A percentile compares a stretch with the other conserved stretches of the same genome.
Conservation (phyloP, 2,797 vertebrate genomes). For the Sebastes hubbsi region DNA sequence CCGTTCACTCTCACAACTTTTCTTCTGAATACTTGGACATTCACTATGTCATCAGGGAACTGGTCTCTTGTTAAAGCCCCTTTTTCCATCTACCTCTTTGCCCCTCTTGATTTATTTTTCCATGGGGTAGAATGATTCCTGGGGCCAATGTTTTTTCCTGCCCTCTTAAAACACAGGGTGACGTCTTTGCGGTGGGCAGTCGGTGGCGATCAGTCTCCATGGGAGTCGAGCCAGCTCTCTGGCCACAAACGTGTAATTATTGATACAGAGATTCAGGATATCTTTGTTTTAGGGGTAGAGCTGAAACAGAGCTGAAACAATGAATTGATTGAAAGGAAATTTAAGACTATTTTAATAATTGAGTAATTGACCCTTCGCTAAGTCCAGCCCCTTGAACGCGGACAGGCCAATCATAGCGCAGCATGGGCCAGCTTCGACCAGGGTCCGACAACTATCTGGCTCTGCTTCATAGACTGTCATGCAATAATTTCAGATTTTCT, state of each 20-base stretch:
- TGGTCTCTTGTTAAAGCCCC: slow-evolving; percentile 16
- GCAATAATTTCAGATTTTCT: too few relatives aligned
- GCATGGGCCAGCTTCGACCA: too few relatives aligned
- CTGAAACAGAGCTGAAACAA: not conserved
- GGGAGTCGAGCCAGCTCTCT: slow-evolving; percentile 26
- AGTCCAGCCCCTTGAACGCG: not conserved
- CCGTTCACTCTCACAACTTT: not conserved
- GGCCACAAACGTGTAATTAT: slow-evolving; percentile 7
- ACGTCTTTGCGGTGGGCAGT: slow-evolving; percentile 61
- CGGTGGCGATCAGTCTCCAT: slow-evolving; percentile 25
- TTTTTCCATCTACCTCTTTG: slow-evolving; percentile 41
- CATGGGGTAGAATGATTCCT: slow-evolving; percentile 25
- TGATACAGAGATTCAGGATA: not conserved
- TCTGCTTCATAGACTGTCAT: too few relatives aligned
- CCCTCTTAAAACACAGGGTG: slow-evolving; percentile 45
- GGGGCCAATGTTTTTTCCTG: slow-evolving; percentile 39
- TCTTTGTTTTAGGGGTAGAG: not conserved
- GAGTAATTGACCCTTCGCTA: not conserved
- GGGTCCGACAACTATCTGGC: too few relatives aligned
- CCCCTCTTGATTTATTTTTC: slow-evolving; percentile 55
- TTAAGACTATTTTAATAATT: not conserved
- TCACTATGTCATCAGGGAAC: not conserved
- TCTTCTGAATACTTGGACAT: not conserved
- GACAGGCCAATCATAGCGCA: too few relatives aligned
- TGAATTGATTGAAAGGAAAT: not conserved